These are phyloP conservation scores for Cyclophora punctaria DNA, from an alignment of 2,888 invertebrate species.

Conservation along the genomic window DNA sequence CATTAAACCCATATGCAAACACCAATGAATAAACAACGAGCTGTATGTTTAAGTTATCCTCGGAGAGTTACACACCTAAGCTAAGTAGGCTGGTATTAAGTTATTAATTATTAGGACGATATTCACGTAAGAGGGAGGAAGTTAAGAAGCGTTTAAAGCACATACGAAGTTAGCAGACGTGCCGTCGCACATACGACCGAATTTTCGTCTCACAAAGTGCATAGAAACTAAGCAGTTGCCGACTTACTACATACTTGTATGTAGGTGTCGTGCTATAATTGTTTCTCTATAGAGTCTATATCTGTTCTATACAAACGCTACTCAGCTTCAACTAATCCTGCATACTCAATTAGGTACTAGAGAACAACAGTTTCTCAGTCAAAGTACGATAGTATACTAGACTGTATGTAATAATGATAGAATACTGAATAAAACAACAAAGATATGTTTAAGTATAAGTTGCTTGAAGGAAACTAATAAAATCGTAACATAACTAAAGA, in stretches of 20 bases:
- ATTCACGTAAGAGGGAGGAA: conserved; percentile 25
- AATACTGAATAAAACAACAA: no score
- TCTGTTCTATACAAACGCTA: conserved; percentile 5
- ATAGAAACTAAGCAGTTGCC: conserved; percentile 14
- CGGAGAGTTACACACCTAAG: no score
- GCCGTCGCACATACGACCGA: conserved; percentile 42
- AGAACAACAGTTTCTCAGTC: background rate
- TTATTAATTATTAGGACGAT: background rate
- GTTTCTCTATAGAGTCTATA: background rate
- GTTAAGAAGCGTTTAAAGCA: conserved; percentile 39
- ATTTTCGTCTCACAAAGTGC: conserved; percentile 33
- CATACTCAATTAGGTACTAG: conserved; percentile 6
- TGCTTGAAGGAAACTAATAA: no score
- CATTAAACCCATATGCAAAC: no score
- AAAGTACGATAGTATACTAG: conserved; percentile 1
- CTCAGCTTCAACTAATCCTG: conserved; percentile 13
- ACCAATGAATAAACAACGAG: no score
- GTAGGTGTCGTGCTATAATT: no score
- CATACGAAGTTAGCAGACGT: conserved; percentile 46
- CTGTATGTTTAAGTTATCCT: background rate
- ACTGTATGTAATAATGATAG: no score
- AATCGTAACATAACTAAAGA: no score
- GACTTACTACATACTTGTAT: no score
- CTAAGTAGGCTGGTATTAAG: conserved; percentile 1
- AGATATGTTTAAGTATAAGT: no score